These are phyloP conservation scores for Cottoperca gobio DNA, from an alignment of 2,797 vertebrate species.

Conservation along the genomic window DNA sequence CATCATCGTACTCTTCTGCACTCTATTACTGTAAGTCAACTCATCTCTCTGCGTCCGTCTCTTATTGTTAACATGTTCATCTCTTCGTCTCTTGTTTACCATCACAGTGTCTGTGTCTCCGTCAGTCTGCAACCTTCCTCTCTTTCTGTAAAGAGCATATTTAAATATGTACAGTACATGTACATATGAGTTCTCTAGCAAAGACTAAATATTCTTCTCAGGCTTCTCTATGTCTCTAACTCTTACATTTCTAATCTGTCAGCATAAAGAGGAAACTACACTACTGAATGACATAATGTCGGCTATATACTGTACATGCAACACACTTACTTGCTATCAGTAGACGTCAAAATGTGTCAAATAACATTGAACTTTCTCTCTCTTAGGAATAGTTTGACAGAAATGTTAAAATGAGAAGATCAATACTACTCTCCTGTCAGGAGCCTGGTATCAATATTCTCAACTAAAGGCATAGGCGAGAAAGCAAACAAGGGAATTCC, in stretches of 20 bases:
- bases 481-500: background rate
- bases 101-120: background rate
- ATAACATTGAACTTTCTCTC: background rate
- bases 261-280: background rate
- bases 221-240: background rate
- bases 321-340: background rate
- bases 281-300: background rate
- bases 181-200: background rate
- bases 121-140: background rate
- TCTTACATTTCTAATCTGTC: background rate
- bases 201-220: background rate
- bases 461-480: background rate
- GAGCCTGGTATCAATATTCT: background rate
- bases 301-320: background rate
- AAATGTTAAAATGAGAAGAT: background rate
- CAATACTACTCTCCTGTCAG: background rate
- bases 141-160: background rate
- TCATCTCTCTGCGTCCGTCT: background rate
- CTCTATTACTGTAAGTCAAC: background rate
- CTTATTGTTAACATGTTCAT: background rate
- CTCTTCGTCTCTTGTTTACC: background rate
- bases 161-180: background rate
- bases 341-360: background rate
- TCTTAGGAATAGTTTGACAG: background rate
- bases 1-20: background rate